Evolutionary conservation across 2,797 vertebrate genomes (phyloP).

Genomic region (Margarornis squamiger): DNA sequence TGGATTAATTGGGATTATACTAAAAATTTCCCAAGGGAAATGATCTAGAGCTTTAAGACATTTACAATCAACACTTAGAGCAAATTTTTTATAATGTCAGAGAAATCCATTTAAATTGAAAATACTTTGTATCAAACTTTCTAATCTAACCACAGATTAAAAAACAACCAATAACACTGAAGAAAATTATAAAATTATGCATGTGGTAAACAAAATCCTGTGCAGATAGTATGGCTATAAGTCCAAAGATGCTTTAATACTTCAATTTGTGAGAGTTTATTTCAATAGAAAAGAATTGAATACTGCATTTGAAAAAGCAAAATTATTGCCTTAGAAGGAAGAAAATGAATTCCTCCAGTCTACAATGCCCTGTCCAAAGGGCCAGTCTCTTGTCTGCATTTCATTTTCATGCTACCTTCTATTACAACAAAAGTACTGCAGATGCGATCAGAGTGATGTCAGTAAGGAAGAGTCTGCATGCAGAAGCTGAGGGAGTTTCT

Average conservation of each 20-base stretch:
- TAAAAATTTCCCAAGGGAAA: conserved; percentile 65
- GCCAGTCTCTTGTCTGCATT: background rate
- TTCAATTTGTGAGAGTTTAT: background rate
- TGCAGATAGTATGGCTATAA: background rate
- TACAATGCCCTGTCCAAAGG: background rate
- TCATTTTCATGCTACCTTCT: background rate
- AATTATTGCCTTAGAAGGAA: background rate
- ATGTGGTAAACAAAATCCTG: background rate
- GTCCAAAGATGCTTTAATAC: background rate
- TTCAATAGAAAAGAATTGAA: background rate
- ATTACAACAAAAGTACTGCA: background rate
- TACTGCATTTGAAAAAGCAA: background rate
- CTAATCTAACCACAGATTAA: conserved; percentile 53
- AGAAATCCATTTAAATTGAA: conserved; percentile 64
- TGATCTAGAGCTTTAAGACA: conserved; percentile 29
- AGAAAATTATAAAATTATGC: conserved; percentile 60
- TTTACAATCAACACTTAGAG: conserved; percentile 55
- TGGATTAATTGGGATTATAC: conserved; percentile 68
- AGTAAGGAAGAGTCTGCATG: background rate
- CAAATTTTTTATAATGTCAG: conserved; percentile 39
- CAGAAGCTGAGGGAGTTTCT: background rate
- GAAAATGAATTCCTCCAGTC: background rate
- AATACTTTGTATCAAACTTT: conserved; percentile 45
- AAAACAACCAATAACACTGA: conserved; percentile 9
- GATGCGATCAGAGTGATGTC: background rate